phyloP scores from a whole-genome alignment of 2,113 vertebrate species.

The Macrotis lagotis region DNA sequence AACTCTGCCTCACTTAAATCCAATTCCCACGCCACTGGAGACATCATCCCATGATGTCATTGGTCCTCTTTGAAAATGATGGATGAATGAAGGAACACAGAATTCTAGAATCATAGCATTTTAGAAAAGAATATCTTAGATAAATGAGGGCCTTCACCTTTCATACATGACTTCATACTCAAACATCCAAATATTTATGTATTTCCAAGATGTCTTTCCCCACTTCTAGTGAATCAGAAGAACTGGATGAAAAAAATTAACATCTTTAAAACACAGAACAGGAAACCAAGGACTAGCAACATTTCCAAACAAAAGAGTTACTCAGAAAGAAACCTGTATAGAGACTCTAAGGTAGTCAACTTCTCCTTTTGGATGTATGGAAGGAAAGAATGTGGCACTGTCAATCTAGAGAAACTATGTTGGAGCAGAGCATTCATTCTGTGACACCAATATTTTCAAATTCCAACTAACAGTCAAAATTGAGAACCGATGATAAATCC shows the following conservation, averaged over 20 bases:
- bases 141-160: not conserved
- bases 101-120: not conserved
- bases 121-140: not conserved
- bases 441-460: not conserved
- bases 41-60: too few species aligned
- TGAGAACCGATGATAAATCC: not conserved
- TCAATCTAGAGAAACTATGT: not conserved
- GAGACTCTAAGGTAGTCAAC: not conserved
- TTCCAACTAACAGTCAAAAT: not conserved
- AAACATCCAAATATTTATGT: not conserved
- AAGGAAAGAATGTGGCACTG: not conserved
- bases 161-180: not conserved
- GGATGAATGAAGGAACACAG: too few species aligned
- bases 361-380: not conserved
- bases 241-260: not conserved
- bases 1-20: too few species aligned
- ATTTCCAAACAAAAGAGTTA: not conserved
- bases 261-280: constrained; percentile 25
- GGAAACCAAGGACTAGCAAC: not conserved
- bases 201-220: not conserved
- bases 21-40: too few species aligned
- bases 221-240: not conserved
- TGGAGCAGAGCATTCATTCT: not conserved
- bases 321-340: not conserved
- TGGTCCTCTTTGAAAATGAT: too few species aligned